Evolutionary conservation across 2,797 vertebrate genomes (phyloP), one percentile per base, ranked within the genome.

Genomic region (Balearica regulorum): DNA sequence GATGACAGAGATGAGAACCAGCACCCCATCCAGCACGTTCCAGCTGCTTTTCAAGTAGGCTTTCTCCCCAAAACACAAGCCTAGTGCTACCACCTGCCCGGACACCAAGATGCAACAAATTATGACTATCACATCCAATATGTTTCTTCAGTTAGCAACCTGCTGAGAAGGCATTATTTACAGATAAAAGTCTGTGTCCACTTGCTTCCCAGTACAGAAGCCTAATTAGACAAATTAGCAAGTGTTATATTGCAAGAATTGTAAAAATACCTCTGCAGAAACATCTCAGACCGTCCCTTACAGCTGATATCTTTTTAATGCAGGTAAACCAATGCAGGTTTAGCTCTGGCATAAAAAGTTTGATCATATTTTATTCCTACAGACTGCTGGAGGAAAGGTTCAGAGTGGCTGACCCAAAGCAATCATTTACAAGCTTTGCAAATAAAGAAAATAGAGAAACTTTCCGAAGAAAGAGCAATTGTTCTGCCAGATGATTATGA

Each of bases 21-120:
- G 94, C 97, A 99, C 98, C 66, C 99, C 99, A 19, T 99, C 99
- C 90, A 99, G 98, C 81, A 99, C 80, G 19, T 99, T 99, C 99
- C 99, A 99, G 97, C 99, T 99, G 98, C 99, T 99, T 96, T 98
- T 99, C 97, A 99, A 98, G 97, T 99, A 99, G 3, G 98, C 97
- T 94, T 99, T 99, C 75, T 99, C 98, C 57, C 99, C 99, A 21
- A 99, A 99, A 95, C 98, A 99, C 97, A 98, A 98, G 95, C 99
- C 99, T 93, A 99, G 57, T 7, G 99, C 99, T 79, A 98, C 99
- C 95, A 99, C 99, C 99, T 99, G 98, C 60, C 96, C 90, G 64
- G 81, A 95, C 68, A 55, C 13, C 91, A 95, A 94, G 96, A 90
- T 87, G 79, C 89, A 97, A 93, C 44, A 95, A 89, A 95, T 95